Conservation (phyloP, 2,113 vertebrate genomes). For the Heterotilapia buettikoferi region DNA sequence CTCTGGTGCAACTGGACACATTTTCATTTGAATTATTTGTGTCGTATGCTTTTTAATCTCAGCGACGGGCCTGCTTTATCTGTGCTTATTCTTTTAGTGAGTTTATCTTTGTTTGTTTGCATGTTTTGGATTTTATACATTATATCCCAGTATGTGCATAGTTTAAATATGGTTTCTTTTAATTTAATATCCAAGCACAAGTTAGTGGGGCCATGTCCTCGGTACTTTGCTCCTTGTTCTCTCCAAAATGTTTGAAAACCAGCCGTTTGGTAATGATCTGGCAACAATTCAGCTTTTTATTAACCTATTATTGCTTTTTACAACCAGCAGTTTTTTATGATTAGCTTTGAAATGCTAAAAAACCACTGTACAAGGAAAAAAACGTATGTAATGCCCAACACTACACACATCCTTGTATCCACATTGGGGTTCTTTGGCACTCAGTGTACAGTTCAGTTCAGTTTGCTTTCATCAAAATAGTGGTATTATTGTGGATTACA, state of each 20-base stretch:
- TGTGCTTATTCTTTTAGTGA: fast-evolving
- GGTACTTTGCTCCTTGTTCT: fast-evolving
- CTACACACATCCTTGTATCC: not conserved
- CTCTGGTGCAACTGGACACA: not conserved
- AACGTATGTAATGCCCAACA: fast-evolving
- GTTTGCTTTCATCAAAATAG: not conserved
- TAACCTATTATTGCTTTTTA: not conserved
- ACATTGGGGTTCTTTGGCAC: not conserved
- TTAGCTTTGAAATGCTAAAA: not conserved
- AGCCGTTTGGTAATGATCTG: not conserved
- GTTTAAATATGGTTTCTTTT: not conserved
- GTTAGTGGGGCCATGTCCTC: not conserved
- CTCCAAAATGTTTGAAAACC: not conserved
- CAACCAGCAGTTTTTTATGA: not conserved
- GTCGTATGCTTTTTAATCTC: not conserved
- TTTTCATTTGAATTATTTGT: not conserved
- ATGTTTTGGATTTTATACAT: not conserved
- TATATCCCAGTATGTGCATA: fast-evolving
- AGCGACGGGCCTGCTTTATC: not conserved
- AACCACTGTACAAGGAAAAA: not conserved
- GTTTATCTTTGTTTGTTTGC: not conserved
- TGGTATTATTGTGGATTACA: not conserved
- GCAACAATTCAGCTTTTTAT: not conserved
- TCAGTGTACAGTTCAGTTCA: fast-evolving
- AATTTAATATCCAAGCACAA: not conserved